Evolutionary conservation across 2,797 vertebrate species (phyloP).

Genomic region (Spea hammondii): DNA sequence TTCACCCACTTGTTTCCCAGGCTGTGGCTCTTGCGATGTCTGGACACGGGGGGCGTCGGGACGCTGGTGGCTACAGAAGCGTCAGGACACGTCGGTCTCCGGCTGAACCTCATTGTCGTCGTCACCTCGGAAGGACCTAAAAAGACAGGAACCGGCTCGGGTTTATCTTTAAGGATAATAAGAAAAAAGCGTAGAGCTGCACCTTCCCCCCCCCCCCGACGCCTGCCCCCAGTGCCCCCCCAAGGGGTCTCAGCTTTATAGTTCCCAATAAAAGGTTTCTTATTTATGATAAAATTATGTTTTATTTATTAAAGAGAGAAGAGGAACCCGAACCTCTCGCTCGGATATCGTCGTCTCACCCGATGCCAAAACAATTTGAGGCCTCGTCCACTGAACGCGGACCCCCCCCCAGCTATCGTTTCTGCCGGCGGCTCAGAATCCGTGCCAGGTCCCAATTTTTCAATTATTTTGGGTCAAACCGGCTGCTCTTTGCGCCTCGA

Average conservation of each 20-base stretch:
- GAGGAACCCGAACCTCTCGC: no score
- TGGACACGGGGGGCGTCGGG: slow-evolving; percentile 83
- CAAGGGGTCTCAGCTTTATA: no score
- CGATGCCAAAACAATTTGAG: no score
- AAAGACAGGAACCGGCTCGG: slow-evolving; percentile 52
- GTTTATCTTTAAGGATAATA: no score
- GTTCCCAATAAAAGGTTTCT: no score
- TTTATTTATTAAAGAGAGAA: no score
- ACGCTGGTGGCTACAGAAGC: slow-evolving; percentile 83
- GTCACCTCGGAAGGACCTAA: slow-evolving; percentile 81
- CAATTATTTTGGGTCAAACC: not conserved
- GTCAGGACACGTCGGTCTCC: slow-evolving; percentile 90
- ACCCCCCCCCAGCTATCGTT: not conserved
- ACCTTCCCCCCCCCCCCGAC: no score
- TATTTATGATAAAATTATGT: no score
- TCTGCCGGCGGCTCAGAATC: not conserved
- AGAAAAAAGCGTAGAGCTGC: no score
- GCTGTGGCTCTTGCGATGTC: slow-evolving; percentile 96
- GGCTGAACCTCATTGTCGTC: slow-evolving; percentile 76
- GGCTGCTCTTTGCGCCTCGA: not conserved
- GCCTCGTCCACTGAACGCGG: not conserved
- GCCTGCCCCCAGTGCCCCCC: no score
- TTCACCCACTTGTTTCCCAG: slow-evolving; percentile 90
- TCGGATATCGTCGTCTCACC: no score
- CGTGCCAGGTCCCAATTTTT: not conserved